Base-by-base conservation (phyloP, 2,797 vertebrate species). In the Myotis planiceps region DNA sequence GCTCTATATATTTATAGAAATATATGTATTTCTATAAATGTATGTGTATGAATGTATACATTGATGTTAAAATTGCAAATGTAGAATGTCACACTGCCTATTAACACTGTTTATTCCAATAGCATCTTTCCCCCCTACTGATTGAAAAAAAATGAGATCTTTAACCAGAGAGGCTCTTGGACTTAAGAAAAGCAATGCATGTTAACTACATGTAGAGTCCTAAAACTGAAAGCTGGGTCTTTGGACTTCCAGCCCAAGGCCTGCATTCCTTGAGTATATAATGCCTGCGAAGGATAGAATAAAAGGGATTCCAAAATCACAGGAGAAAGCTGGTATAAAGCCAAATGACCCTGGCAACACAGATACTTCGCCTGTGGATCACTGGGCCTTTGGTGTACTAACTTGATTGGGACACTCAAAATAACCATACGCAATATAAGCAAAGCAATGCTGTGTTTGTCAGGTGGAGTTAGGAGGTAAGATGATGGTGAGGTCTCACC, bases 161-260 rank as follows among this genome's bases (percentile, higher is more conserved):
- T 92, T 58, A 82, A 60, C 12, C 19, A 75, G 4, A 90, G 55
- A 47, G 10, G 27, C 53, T 66, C 69, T 2, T 60, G 18, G 80
- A 37, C 25, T 55, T 91, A 78, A 92, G n/a, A 23, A 94, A 96
- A 34, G 47, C 18, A 91, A 37, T 85, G 16, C 39, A 90, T 79
- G 16, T 66, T 60, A 78, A 65, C 29, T n/a, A 1, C 3, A 75
- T 25, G 3, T 34, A 34, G 1, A 53, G 47, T 71, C 58, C 78
- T 2, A 66, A 80, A 88, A 71, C 8, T 15, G 8, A 92, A 96
- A 78, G 19, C 19, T 45, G 16, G 9, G 29, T 32, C 9, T 78
- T 88, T 58, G 23, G 21, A 60, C 42, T 66, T 47, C 39, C 16
- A 88, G 58, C 7, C 16, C n/a, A 82, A 86, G 90, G n/a, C 42